These are phyloP conservation scores for Chaetodon trifascialis DNA, from an alignment of 2,113 vertebrate species.

Conservation along the genomic window DNA sequence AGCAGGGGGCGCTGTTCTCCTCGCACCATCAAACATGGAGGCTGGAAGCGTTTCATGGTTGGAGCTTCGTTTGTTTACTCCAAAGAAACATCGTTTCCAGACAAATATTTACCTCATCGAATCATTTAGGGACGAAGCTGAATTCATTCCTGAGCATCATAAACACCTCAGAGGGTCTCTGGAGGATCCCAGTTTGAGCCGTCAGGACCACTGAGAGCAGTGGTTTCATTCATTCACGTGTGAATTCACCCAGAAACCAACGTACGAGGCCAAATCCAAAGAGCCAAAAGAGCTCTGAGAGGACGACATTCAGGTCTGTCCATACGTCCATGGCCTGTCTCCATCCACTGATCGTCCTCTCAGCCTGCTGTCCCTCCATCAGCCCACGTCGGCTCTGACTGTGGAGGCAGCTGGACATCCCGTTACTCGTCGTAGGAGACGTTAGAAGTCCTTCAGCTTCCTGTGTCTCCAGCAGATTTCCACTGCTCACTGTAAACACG, in stretches of 20 bases:
- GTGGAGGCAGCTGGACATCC: constrained; percentile 10
- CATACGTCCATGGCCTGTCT: neutral
- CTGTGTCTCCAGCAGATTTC: constrained; percentile 23
- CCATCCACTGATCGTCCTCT: neutral
- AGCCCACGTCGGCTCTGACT: neutral
- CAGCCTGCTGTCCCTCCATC: neutral
- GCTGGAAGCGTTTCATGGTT: neutral
- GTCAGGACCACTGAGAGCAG: no score
- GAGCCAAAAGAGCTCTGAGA: no score
- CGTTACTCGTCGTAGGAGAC: neutral
- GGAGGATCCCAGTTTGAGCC: no score
- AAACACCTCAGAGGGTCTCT: neutral
- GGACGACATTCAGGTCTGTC: no score
- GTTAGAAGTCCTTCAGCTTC: neutral
- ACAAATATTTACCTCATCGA: no score
- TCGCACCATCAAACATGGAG: neutral
- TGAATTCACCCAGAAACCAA: no score
- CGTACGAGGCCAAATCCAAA: no score
- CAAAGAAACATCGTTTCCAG: no score
- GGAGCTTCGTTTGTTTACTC: no score
- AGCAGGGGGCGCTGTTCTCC: constrained; percentile 39
- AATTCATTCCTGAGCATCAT: neutral
- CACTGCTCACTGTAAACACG: constrained; percentile 24
- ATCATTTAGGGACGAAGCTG: no score
- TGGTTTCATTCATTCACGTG: no score